Evolutionary conservation across 2,113 vertebrate species (phyloP).

Genomic region (Callipepla squamata): DNA sequence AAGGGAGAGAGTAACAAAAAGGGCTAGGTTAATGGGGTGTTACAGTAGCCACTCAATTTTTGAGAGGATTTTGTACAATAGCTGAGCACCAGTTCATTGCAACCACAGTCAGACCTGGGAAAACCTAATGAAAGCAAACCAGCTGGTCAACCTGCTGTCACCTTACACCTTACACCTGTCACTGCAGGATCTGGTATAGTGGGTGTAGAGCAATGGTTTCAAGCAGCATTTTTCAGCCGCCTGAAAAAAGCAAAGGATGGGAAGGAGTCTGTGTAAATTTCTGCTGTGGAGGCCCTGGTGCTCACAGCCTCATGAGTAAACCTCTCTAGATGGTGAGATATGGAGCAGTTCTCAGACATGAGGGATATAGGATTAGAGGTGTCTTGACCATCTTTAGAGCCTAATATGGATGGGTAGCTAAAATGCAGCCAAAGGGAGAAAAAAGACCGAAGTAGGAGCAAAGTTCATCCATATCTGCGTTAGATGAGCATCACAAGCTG

Average conservation of each 20-base stretch:
- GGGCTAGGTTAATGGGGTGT: conserved; percentile 1
- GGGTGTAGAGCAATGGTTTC: neutral
- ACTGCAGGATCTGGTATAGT: neutral
- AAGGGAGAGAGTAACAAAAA: conserved; percentile 24
- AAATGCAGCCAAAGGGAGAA: neutral
- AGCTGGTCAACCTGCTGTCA: neutral
- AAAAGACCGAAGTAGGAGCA: neutral
- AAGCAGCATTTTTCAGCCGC: neutral
- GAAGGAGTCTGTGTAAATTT: neutral
- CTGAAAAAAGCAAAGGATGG: neutral
- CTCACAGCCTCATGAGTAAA: neutral
- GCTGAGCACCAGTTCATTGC: neutral
- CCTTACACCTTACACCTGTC: neutral
- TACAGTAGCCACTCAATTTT: conserved; percentile 38
- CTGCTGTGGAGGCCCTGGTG: accelerated
- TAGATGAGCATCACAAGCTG: neutral
- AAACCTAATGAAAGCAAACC: neutral
- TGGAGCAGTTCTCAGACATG: neutral
- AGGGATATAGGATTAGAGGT: neutral
- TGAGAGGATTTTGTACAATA: conserved; percentile 25
- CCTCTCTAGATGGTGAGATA: accelerated
- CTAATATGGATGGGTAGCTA: accelerated
- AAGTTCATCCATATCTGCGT: neutral
- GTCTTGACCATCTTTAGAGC: neutral
- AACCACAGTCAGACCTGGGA: neutral